Evolutionary conservation across 2,888 invertebrate species (phyloP).

Genomic region (Hypselothyrea guttata): DNA sequence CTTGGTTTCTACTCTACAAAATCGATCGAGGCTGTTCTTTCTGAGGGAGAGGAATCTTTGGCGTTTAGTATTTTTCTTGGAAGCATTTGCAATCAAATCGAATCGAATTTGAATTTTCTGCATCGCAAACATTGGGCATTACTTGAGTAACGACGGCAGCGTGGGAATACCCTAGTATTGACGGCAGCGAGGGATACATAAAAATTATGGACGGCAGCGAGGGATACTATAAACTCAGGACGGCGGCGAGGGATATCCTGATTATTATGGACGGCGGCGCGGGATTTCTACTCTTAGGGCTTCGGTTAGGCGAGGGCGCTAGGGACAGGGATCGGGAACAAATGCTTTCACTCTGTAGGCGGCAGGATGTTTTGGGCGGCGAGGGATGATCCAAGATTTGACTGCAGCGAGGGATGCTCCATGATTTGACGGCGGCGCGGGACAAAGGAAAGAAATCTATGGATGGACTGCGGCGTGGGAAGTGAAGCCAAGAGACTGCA

Average conservation of each 20-base stretch:
- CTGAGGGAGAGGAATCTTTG: conserved; percentile 8
- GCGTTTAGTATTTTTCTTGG: conserved; percentile 2
- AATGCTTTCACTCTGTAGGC: conserved; percentile 16
- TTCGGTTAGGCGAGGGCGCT: conserved; percentile 69
- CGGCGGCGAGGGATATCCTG: conserved; percentile 66
- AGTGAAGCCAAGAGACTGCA: conserved; percentile 11
- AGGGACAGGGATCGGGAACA: conserved; percentile 62
- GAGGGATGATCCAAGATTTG: conserved; percentile 16
- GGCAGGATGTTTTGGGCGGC: not conserved
- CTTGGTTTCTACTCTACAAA: too few species aligned
- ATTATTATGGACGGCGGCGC: conserved; percentile 31
- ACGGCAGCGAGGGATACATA: conserved; percentile 36
- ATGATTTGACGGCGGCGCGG: conserved; percentile 18
- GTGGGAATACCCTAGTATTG: conserved; percentile 16
- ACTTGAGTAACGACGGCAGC: conserved; percentile 18
- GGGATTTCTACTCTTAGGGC: conserved; percentile 52
- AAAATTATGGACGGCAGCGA: conserved; percentile 42
- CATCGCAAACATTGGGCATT: conserved; percentile 14
- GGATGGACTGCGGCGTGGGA: conserved; percentile 20
- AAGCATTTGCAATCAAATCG: conserved; percentile 1
- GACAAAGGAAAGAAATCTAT: conserved; percentile 24
- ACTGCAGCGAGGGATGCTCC: conserved; percentile 23
- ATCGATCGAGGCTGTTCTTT: conserved; percentile 6
- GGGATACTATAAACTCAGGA: conserved; percentile 41
- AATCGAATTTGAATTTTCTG: conserved; percentile 14